Conservation (phyloP, 1,140 invertebrate species). For the Cydia pomonella region DNA sequence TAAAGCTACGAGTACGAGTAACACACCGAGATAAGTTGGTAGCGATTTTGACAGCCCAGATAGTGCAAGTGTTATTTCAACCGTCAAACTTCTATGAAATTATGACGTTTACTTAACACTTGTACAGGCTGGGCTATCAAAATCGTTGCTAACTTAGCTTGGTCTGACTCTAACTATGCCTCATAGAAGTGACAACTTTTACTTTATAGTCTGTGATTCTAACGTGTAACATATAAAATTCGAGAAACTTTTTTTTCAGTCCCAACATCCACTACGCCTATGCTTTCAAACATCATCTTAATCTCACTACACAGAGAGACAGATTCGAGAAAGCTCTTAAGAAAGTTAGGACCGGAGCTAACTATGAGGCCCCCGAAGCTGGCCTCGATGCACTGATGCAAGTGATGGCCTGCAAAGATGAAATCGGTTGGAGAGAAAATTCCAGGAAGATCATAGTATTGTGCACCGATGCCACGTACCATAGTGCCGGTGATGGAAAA, state of each 20-base stretch:
- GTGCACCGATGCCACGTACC: conserved; percentile 83
- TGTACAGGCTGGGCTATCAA: no score
- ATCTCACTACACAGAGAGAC: conserved; percentile 86
- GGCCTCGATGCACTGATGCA: conserved; percentile 92
- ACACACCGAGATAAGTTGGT: no score
- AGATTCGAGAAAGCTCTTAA: conserved; percentile 83
- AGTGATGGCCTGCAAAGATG: conserved; percentile 83
- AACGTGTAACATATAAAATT: not conserved
- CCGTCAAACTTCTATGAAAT: no score
- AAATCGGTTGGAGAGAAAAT: conserved; percentile 84
- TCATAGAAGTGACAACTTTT: no score
- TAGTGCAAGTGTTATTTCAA: no score
- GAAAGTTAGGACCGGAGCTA: conserved; percentile 83
- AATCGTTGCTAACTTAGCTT: no score
- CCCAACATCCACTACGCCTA: conserved; percentile 82
- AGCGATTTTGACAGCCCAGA: no score
- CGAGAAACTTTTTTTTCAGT: not conserved
- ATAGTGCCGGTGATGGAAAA: conserved; percentile 86
- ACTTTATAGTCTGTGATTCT: not conserved
- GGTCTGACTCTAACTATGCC: no score
- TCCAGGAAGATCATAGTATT: conserved; percentile 84
- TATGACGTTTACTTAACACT: no score
- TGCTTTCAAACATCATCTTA: conserved; percentile 92
- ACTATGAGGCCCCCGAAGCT: conserved; percentile 88
- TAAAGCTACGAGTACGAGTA: no score